Evolutionary conservation across 2,113 vertebrate genomes (phyloP), one percentile per base, ranked within the genome.

Genomic region (Caranx melampygus): DNA sequence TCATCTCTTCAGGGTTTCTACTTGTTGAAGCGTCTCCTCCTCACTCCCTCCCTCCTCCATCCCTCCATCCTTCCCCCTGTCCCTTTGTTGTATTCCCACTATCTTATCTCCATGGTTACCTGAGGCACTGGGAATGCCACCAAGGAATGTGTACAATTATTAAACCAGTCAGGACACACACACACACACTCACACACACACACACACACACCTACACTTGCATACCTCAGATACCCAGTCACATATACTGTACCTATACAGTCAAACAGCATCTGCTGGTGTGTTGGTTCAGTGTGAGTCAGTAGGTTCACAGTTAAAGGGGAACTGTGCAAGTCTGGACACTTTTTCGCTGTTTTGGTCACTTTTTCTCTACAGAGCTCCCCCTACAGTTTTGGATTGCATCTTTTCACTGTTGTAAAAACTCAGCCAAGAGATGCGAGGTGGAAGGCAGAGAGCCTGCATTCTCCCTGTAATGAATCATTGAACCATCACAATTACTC

Each of bases 61-160:
- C 31, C 40, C 52, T 75, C 62, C 42, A 1, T 75, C 57, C 16
- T 49, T 69, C 67, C 54, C 47, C 45, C 66, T 68, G 78, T 86
- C 76, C 76, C 42, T 60, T 83, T 83, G 81, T 79, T 81, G 40
- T 78, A 55, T 57, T 76, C 62, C 75, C 77, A 71, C 34, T n/a
- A 12, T 81, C 88, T 84, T 88, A 88, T 94, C 78, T 73, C 90
- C 84, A 91, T 92, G 89, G 87, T 73, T 88, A 92, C 91, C 84
- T 81, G 84, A 82, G 80, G 88, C 62, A 75, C 81, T 15, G 62
- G 81, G 89, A 92, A 92, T 93, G 84, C 82, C 87, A 89, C 75
- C 47, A 20, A 91, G 86, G 93, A 93, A 92, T 92, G 83, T 88
- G 90, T 89, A 31, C 89, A 92, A 92, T 94, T 87, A 94, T 94